These are phyloP conservation scores for Amphilophus citrinellus DNA, from an alignment of 2,113 vertebrate species.

Conservation along the genomic window DNA sequence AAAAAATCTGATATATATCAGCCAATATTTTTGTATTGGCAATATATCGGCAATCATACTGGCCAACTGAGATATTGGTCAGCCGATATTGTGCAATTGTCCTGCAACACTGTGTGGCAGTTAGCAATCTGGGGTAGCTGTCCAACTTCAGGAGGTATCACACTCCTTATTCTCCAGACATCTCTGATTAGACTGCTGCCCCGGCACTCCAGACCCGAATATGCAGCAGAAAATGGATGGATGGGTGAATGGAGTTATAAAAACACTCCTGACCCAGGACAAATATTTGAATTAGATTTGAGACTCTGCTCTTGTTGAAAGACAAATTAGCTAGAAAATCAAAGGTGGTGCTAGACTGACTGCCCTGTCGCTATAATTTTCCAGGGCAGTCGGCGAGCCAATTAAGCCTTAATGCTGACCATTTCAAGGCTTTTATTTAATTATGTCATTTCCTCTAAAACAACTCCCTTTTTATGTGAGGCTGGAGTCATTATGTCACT, in stretches of 20 bases:
- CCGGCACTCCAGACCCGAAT: background rate
- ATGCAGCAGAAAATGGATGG: slow-evolving; percentile 1
- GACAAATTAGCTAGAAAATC: slow-evolving; percentile 30
- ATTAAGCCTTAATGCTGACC: slow-evolving; percentile 35
- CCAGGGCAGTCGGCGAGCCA: slow-evolving; percentile 6
- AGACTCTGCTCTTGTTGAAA: slow-evolving; percentile 17
- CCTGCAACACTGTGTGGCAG: background rate
- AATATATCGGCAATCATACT: background rate
- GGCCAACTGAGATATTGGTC: background rate
- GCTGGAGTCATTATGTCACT: background rate
- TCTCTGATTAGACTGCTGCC: background rate
- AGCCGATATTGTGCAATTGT: background rate
- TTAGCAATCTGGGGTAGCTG: background rate
- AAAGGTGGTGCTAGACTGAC: background rate
- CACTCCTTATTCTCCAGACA: background rate
- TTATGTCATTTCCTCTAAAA: slow-evolving; percentile 35
- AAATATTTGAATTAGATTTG: slow-evolving; percentile 26
- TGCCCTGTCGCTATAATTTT: slow-evolving; percentile 16
- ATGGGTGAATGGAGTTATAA: background rate
- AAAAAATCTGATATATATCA: background rate
- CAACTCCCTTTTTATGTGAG: slow-evolving; percentile 5
- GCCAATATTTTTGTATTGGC: background rate
- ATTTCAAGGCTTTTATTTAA: slow-evolving; percentile 48
- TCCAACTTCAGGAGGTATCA: background rate
- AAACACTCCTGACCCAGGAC: background rate